Evolutionary conservation across 2,797 vertebrate species (phyloP).

Genomic region (Lagocephalus sceleratus): DNA sequence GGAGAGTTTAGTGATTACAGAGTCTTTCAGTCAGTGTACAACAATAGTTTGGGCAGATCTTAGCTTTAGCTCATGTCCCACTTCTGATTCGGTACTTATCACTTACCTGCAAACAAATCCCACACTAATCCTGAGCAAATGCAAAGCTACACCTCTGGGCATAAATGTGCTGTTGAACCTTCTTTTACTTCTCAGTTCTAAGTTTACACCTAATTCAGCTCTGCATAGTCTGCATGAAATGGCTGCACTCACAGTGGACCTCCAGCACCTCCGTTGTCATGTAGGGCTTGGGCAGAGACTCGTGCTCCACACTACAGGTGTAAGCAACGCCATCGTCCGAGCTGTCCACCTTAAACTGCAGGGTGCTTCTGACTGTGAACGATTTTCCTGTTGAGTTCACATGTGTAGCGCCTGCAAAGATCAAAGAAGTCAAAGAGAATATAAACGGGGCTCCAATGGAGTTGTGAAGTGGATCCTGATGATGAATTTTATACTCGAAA

Average conservation of each 20-base stretch:
- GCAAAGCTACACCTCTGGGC: conserved; percentile 59
- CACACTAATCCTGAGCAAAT: conserved; percentile 65
- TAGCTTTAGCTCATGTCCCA: conserved; percentile 46
- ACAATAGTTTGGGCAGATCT: conserved; percentile 51
- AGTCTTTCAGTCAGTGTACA: conserved; percentile 3
- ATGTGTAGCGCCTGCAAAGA: conserved; percentile 82
- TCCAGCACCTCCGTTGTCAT: conserved; percentile 95
- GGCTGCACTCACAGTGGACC: conserved; percentile 93
- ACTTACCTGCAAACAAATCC: conserved; percentile 72
- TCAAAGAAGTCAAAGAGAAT: conserved; percentile 7
- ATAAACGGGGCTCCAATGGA: neutral
- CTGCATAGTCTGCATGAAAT: conserved; percentile 15
- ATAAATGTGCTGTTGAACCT: conserved; percentile 59
- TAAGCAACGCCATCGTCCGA: conserved; percentile 89
- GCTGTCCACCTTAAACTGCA: conserved; percentile 89
- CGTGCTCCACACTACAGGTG: conserved; percentile 94
- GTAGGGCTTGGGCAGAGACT: conserved; percentile 88
- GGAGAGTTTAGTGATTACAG: conserved; percentile 1
- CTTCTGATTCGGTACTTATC: conserved; percentile 62
- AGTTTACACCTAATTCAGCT: conserved; percentile 49
- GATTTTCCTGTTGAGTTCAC: conserved; percentile 90
- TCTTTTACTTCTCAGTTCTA: conserved; percentile 54
- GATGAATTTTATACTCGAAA: neutral
- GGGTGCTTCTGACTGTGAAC: conserved; percentile 87
- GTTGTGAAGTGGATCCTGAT: conserved; percentile 2